phyloP scores from a whole-genome alignment of 2,113 vertebrate genomes.

The Peucedramus taeniatus region DNA sequence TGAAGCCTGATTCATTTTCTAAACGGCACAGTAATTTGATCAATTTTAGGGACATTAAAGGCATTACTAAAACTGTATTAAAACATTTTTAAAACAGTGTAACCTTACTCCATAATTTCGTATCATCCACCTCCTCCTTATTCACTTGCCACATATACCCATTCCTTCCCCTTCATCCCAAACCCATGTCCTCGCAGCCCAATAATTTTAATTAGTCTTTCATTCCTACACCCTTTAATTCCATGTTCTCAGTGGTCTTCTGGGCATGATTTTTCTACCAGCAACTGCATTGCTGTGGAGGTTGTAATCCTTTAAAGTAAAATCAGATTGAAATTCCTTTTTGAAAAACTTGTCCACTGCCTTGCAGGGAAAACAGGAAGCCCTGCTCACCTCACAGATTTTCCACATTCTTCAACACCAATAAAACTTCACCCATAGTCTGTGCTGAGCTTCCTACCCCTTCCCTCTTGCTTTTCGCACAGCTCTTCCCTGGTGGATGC shows the following conservation, averaged over 20 bases:
- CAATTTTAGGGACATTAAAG: not conserved
- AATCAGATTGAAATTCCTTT: not conserved
- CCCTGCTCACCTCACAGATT: not conserved
- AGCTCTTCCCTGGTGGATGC: not conserved
- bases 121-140: not conserved
- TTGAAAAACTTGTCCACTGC: not conserved
- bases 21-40: not conserved
- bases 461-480: not conserved
- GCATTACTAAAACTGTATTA: not conserved
- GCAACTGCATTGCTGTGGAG: fast-evolving
- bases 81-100: not conserved
- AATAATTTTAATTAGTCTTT: not conserved
- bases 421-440: not conserved
- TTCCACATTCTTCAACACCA: not conserved
- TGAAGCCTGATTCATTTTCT: not conserved
- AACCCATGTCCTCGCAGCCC: not conserved
- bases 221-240: not conserved
- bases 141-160: not conserved
- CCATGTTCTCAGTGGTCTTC: not conserved
- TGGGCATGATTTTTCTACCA: not conserved
- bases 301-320: not conserved
- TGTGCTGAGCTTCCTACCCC: not conserved
- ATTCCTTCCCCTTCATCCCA: not conserved
- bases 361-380: not conserved
- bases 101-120: not conserved